Base-by-base conservation (phyloP, 2,888 invertebrate species). In the Ctenicera cuprea region DNA sequence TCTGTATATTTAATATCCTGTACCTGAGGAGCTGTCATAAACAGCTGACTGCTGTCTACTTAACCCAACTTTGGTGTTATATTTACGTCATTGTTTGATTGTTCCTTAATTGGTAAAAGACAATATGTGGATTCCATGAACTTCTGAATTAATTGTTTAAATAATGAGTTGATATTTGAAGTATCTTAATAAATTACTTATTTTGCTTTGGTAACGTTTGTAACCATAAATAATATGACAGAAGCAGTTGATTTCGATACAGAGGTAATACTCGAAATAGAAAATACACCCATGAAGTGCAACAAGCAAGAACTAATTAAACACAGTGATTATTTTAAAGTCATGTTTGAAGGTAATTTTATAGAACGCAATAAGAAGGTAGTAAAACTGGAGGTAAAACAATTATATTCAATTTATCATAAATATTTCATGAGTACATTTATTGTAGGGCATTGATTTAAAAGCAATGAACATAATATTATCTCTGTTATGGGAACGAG, bases 271-370 rank as follows among this genome's bases (percentile, higher is more conserved):
- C 18, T 75, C 7, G 59, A 69, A 65, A 59, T 75, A 26, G 71
- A 72, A 38, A 59, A 71, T 30, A 50, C 41, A 3, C n/a, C 43
- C 3, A 37, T 74, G 30, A 76, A 76, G 14, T 86, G 85, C 76
- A 79, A 81, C 54, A 85, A 84, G 65, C 70, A 78, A 26, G 73
- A 81, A 26, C 80, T 89, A 59, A 82, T 83, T 14, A 67, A 80
- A 68, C 80, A 87, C 73, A 88, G 88, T 78, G 85, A 86, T 73
- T 89, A 88, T 82, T 89, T 89, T 78, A 83, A 84, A 78, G 88
- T 85, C 5, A 88, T 89, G 88, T 87, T 89, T 71, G 85, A 84
- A 68, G 85, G 87, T 1, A 83, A 85, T 76, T 88, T 87, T 77
- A 75, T 82, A 12, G 88, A 88, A 80, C 83, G 83, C 45, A 73